Evolutionary conservation across 2,888 invertebrate species (phyloP).

Genomic region (Cosmia trapezina): DNA sequence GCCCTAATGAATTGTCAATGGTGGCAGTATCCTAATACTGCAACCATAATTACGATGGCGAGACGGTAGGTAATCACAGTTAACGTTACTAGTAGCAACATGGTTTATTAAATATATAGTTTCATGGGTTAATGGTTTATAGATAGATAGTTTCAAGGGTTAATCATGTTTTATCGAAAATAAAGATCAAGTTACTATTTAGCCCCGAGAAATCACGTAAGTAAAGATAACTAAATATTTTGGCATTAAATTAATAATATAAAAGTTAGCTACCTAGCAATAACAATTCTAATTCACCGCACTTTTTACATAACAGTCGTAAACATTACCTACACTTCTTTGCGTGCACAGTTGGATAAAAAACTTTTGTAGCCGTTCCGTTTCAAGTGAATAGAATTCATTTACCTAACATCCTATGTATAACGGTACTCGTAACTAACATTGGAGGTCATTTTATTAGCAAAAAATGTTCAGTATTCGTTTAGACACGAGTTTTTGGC

Average conservation of each 20-base stretch:
- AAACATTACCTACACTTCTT: constrained; percentile 33
- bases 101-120: not conserved
- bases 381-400: constrained; percentile 55
- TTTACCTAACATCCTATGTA: constrained; percentile 61
- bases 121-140: too few relatives aligned
- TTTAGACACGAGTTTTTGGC: not conserved
- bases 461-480: constrained; percentile 31
- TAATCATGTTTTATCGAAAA: not conserved
- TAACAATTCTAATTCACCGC: not conserved
- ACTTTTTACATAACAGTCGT: constrained; percentile 31
- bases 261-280: not conserved
- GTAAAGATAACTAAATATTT: not conserved
- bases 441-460: constrained; percentile 46
- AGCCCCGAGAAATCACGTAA: not conserved
- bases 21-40: not conserved
- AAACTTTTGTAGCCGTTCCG: constrained; percentile 38
- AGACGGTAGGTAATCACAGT: not conserved
- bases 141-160: too few relatives aligned
- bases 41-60: too few relatives aligned
- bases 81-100: not conserved
- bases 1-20: not conserved
- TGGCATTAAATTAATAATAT: not conserved
- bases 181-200: not conserved
- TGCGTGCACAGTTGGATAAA: constrained; percentile 12
- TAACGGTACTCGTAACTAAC: constrained; percentile 60